phyloP scores from a whole-genome alignment of 2,888 invertebrate species.

The Ophioninae sp. region DNA sequence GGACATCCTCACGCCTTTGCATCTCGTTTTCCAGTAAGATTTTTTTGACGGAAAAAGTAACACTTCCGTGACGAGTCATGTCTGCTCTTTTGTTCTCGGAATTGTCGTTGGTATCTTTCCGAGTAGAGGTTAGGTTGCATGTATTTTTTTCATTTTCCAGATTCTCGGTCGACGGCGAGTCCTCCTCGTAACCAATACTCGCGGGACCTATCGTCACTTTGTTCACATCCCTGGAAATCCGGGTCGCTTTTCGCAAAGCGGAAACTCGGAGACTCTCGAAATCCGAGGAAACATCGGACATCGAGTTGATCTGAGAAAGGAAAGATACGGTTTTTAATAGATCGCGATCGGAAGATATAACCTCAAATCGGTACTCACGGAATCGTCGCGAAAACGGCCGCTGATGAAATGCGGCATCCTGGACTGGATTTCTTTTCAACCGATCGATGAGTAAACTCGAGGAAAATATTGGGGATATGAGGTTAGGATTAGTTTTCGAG shows the following conservation, averaged over 20 bases:
- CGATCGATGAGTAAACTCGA: neutral
- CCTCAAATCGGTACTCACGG: conserved; percentile 59
- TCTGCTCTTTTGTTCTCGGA: conserved; percentile 61
- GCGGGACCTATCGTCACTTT: conserved; percentile 83
- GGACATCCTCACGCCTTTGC: conserved; percentile 75
- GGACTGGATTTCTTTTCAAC: neutral
- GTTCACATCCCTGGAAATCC: conserved; percentile 82
- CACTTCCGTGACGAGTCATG: conserved; percentile 60
- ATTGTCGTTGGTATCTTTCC: conserved; percentile 45
- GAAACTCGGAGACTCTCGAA: conserved; percentile 84
- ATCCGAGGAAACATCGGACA: conserved; percentile 75
- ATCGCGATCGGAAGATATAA: conserved; percentile 28
- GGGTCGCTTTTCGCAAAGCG: conserved; percentile 83
- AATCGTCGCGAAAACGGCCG: conserved; percentile 51
- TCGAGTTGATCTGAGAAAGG: conserved; percentile 53
- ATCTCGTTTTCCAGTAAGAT: conserved; percentile 76
- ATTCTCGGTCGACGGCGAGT: conserved; percentile 65
- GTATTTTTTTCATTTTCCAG: conserved; percentile 70
- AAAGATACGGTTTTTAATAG: conserved; percentile 23
- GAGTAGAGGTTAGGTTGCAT: conserved; percentile 78
- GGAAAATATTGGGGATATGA: neutral
- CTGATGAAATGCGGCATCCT: conserved; percentile 67
- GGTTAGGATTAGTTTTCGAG: neutral
- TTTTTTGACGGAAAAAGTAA: conserved; percentile 76
- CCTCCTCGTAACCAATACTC: conserved; percentile 71